Evolutionary conservation across 35 echinoderm and acorn worm genomes (phyloP).

Genomic region (Holothuria glaberrima): DNA sequence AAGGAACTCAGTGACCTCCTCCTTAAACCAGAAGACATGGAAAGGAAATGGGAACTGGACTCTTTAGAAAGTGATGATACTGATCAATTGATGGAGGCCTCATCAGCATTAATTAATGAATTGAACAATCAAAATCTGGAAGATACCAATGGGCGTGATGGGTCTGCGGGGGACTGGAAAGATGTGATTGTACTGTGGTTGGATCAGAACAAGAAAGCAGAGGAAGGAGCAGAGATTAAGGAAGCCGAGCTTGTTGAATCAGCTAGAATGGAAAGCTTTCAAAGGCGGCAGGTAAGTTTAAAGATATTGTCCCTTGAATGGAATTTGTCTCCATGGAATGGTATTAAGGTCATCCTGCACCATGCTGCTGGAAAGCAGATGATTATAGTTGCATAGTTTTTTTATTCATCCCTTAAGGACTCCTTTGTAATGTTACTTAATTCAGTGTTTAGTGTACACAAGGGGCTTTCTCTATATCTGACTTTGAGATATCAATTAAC

Average conservation of each 20-base stretch:
- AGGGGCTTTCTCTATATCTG: too few species aligned
- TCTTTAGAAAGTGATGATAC: slow-evolving; percentile 74
- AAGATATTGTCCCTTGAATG: neutral
- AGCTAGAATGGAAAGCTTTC: neutral
- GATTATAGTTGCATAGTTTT: too few species aligned
- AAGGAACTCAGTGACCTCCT: slow-evolving; percentile 37
- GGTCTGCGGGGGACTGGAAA: slow-evolving; percentile 76
- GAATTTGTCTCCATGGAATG: neutral
- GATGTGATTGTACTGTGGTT: slow-evolving; percentile 93
- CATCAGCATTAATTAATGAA: slow-evolving; percentile 66
- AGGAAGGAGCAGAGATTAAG: neutral
- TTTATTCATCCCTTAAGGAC: too few species aligned
- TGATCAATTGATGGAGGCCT: slow-evolving; percentile 80
- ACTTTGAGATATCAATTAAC: too few species aligned
- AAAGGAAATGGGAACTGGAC: slow-evolving; percentile 59
- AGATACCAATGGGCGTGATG: slow-evolving; percentile 47
- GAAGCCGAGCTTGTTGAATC: neutral
- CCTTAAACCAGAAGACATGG: slow-evolving; percentile 53
- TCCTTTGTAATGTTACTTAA: too few species aligned
- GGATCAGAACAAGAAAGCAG: slow-evolving; percentile 72
- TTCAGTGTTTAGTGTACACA: too few species aligned
- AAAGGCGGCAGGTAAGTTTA: neutral
- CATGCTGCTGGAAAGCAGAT: too few species aligned
- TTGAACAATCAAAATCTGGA: slow-evolving; percentile 61
- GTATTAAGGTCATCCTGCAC: too few species aligned